These are phyloP conservation scores for Rhadina sibilatrix DNA, from an alignment of 2,113 vertebrate species.

Conservation along the genomic window DNA sequence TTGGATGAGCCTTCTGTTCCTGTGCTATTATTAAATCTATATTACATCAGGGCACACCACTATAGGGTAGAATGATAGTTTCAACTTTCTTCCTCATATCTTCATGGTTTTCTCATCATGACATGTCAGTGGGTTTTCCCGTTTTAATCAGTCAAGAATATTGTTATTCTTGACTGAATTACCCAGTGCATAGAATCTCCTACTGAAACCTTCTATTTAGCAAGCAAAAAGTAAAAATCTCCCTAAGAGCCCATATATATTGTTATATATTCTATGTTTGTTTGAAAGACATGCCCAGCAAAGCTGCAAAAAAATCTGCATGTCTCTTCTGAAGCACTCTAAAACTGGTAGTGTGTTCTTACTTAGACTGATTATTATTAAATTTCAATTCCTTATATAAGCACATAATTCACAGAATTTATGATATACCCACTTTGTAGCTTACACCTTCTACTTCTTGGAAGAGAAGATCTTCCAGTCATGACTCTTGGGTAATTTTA, in stretches of 20 bases:
- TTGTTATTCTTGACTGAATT: too few relatives aligned
- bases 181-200: rapidly evolving
- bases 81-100: not conserved
- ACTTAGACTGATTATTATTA: not conserved
- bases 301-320: not conserved
- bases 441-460: not conserved
- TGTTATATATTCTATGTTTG: not conserved
- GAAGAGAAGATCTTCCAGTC: not conserved
- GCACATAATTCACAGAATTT: not conserved
- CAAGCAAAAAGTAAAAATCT: not conserved
- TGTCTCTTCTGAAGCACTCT: not conserved
- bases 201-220: not conserved
- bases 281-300: not conserved
- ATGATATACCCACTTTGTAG: rapidly evolving
- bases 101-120: not conserved
- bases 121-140: not conserved
- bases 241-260: not conserved
- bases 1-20: not conserved
- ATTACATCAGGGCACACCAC: not conserved
- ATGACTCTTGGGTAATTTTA: not conserved
- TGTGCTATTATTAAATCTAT: not conserved
- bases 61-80: not conserved
- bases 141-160: not conserved
- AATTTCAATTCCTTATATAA: not conserved
- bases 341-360: not conserved